A percentile compares a stretch with the other conserved stretches of the same genome.
These are phyloP conservation scores for Pluvialis apricaria DNA, from an alignment of 2,113 vertebrate species.

Conservation along the genomic window DNA sequence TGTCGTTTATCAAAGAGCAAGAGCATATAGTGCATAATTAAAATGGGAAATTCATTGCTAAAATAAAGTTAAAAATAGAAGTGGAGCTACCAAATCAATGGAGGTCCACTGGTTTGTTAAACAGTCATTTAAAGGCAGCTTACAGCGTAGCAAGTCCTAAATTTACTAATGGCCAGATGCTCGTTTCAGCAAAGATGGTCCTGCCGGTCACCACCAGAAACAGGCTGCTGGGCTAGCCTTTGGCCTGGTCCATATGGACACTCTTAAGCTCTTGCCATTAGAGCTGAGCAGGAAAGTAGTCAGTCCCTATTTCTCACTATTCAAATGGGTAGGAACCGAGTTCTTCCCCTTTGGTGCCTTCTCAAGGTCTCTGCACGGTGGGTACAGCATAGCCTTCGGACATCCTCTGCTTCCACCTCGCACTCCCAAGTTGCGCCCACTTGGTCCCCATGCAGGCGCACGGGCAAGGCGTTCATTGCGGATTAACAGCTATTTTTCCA, in stretches of 20 bases:
- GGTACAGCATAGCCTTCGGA: background rate
- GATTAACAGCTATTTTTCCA: background rate
- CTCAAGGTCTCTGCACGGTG: background rate
- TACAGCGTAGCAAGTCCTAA: background rate
- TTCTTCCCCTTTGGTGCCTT: background rate
- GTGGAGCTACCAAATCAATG: background rate
- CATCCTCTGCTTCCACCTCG: background rate
- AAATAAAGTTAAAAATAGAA: background rate
- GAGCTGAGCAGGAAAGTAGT: background rate
- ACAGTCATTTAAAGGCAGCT: background rate
- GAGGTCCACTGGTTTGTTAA: background rate
- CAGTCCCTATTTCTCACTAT: background rate
- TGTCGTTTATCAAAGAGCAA: background rate
- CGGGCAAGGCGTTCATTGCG: fast-evolving
- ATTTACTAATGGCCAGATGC: background rate
- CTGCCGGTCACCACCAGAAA: background rate
- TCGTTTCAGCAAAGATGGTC: background rate
- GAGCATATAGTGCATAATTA: background rate
- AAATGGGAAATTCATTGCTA: background rate
- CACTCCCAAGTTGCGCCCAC: background rate
- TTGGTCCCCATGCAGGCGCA: fast-evolving
- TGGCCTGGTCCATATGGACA: background rate
- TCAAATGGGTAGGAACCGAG: background rate
- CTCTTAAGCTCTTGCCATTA: background rate
- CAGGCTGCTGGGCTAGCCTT: background rate